Conservation (phyloP, 1,140 invertebrate genomes). For the Solen grandis region DNA sequence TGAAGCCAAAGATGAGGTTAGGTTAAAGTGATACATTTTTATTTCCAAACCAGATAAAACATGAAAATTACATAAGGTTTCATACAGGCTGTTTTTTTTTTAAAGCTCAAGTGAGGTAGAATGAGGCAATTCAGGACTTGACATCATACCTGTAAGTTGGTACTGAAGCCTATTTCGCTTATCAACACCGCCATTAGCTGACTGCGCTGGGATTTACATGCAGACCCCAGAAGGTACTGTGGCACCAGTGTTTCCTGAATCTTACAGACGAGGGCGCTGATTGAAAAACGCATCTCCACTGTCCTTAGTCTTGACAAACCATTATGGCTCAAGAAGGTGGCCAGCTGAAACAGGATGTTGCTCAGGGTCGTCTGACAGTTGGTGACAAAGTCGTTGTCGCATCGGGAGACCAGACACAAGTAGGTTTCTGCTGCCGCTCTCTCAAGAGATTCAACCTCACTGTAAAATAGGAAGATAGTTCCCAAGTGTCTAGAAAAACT, state of each 20-base stretch:
- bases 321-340: constrained; percentile 30
- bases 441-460: constrained; percentile 53
- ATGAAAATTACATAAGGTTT: no score
- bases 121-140: background rate
- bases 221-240: constrained; percentile 24
- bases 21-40: no score
- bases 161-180: constrained; percentile 40
- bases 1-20: no score
- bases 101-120: constrained; percentile 3
- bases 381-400: constrained; percentile 14
- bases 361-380: constrained; percentile 34
- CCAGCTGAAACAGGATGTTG: constrained; percentile 49
- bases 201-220: constrained; percentile 41
- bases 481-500: background rate
- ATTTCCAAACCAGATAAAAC: no score
- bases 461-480: constrained; percentile 39
- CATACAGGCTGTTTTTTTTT: no score
- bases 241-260: constrained; percentile 45
- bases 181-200: constrained; percentile 42
- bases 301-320: constrained; percentile 49
- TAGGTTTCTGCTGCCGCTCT: constrained; percentile 39
- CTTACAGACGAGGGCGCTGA: constrained; percentile 45
- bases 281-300: constrained; percentile 14
- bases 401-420: constrained; percentile 35
- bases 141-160: constrained; percentile 20